Evolutionary conservation across 92 coral and sea anemone genomes (phyloP).

Genomic region (Chrysogorgia sp.): DNA sequence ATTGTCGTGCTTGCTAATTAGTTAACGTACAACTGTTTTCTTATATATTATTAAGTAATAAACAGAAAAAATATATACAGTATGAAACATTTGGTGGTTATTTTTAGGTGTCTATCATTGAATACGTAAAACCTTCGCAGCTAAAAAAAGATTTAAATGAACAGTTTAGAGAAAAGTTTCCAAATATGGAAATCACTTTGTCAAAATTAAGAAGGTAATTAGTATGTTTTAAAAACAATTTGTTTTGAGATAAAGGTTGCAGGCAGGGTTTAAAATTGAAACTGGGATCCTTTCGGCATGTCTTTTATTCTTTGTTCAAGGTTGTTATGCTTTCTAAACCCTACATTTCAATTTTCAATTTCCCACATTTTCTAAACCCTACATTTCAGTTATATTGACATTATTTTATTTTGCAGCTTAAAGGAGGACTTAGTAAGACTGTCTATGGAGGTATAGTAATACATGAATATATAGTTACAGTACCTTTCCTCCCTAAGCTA

Average conservation of each 20-base stretch:
- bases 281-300: too few relatives aligned
- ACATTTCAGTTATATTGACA: too few relatives aligned
- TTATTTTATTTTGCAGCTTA: slow-evolving; percentile 59
- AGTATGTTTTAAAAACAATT: not conserved
- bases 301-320: too few relatives aligned
- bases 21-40: not conserved
- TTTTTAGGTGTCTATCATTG: slow-evolving; percentile 85
- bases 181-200: slow-evolving; percentile 87
- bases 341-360: too few relatives aligned
- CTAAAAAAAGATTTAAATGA: slow-evolving; percentile 97
- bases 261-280: too few relatives aligned
- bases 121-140: slow-evolving; percentile 96
- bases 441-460: slow-evolving; percentile 24
- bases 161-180: slow-evolving; percentile 95
- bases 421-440: slow-evolving; percentile 68
- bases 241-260: not conserved
- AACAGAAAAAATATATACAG: too few relatives aligned
- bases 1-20: not conserved
- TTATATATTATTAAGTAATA: not conserved
- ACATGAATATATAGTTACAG: too few relatives aligned
- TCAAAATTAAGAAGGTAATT: slow-evolving; percentile 93
- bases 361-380: too few relatives aligned
- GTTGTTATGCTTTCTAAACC: too few relatives aligned
- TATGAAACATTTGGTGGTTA: too few relatives aligned
- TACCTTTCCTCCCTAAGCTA: too few relatives aligned